Conservation (phyloP, 2,888 invertebrate species). For the Stomorhina lunata region DNA sequence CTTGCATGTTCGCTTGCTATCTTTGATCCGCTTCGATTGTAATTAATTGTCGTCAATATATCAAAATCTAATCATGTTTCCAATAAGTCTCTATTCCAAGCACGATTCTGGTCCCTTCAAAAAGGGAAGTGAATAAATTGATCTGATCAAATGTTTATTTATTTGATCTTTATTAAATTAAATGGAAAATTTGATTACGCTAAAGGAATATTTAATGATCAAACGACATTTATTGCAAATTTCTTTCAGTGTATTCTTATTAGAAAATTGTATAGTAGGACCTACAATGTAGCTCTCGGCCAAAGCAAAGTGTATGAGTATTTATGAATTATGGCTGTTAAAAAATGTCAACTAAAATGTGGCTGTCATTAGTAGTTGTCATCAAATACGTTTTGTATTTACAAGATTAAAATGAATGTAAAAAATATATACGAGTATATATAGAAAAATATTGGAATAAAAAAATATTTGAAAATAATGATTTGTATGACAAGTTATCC, state of each 20-base stretch:
- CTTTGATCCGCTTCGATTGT: not conserved
- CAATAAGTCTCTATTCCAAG: not conserved
- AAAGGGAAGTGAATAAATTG: not conserved
- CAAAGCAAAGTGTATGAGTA: conserved; percentile 60
- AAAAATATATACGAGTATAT: not conserved
- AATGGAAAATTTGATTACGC: too few species aligned
- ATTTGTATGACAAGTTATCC: conserved; percentile 66
- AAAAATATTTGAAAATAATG: conserved; percentile 51
- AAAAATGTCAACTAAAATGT: conserved; percentile 64
- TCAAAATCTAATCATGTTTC: not conserved
- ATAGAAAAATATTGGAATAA: not conserved
- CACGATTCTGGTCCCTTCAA: not conserved
- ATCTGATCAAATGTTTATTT: too few species aligned
- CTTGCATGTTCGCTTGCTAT: not conserved
- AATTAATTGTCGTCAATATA: not conserved
- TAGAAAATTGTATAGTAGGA: not conserved
- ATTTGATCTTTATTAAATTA: too few species aligned
- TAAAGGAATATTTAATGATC: too few species aligned
- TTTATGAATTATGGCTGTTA: conserved; percentile 62
- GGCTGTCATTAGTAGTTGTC: conserved; percentile 69
- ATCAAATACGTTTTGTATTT: conserved; percentile 66
- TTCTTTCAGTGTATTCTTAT: conserved; percentile 22
- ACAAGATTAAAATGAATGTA: conserved; percentile 57
- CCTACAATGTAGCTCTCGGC: not conserved
- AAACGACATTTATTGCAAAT: too few species aligned